A percentile compares a stretch with the other conserved stretches of the same genome.
These are phyloP conservation scores for Rhinopomastus cyanomelas DNA, from an alignment of 2,113 vertebrate species.

Conservation along the genomic window DNA sequence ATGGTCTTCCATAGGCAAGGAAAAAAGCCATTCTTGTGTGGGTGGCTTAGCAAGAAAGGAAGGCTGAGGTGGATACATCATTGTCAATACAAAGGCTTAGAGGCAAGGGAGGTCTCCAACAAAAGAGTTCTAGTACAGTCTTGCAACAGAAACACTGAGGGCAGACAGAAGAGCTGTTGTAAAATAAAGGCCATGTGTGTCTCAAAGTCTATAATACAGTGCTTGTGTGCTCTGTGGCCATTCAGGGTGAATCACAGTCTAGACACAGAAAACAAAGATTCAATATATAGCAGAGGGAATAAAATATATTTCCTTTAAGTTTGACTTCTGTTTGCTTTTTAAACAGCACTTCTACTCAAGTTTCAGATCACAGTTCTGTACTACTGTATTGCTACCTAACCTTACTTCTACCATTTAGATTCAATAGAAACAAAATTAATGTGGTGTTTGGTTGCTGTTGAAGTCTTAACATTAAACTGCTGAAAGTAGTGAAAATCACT, in stretches of 20 bases:
- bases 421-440: not conserved
- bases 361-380: not conserved
- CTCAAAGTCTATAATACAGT: not conserved
- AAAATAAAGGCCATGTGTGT: not conserved
- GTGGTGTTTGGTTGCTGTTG: not conserved
- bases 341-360: not conserved
- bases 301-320: not conserved
- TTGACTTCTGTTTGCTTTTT: too few species aligned
- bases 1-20: not conserved
- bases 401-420: not conserved
- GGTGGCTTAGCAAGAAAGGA: not conserved
- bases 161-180: not conserved
- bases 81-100: not conserved
- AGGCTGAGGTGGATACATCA: not conserved
- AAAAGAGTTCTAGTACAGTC: not conserved
- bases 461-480: not conserved
- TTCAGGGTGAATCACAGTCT: not conserved
- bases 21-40: not conserved
- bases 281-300: not conserved
- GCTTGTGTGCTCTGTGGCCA: not conserved
- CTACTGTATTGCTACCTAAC: not conserved
- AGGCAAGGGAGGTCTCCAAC: not conserved
- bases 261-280: not conserved
- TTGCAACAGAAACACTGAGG: not conserved
- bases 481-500: not conserved